Evolutionary conservation across 1,140 invertebrate species (phyloP), one percentile per base, ranked within the genome.

Genomic region (Caenorhabditis latens): DNA sequence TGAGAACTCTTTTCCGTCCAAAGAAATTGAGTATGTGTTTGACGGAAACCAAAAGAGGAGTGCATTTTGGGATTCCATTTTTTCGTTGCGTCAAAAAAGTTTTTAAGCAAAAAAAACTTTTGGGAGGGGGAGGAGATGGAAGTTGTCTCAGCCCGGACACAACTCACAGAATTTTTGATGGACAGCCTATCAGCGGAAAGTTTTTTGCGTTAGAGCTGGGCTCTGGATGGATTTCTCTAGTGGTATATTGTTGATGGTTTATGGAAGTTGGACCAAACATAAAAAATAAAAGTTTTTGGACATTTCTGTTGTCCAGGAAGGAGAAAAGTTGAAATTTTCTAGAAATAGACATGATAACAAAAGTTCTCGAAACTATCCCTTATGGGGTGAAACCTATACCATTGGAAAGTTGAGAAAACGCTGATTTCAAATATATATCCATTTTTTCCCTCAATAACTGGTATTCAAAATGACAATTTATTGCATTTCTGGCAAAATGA

Each of bases 101-200:
- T 50, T 48, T 79, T 79, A 79, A 79, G 71, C n/a, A 21, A 79
- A 79, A 79, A 79, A 79, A 48, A 43, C 40, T 50, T 79, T 79
- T n/a, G 6, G 9, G 9, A 9, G 7, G 24, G 42, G 42, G 42
- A 46, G 6, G 42, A 21, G 46, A 79, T 79, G 71, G 71, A 79
- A 50, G 43, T 71, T 71, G 71, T 50, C 71, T 50, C 61, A 32
- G 16, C 32, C 32, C 24, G 42, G 40, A 46, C 65, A 50, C 46
- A n/a, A 16, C 19, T n/a, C 16, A 14, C 42, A 43, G 8, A 19
- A 79, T 79, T 79, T 79, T 79, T 79, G 71, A 79, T 79, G 71
- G 71, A 79, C 71, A 79, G 71, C 71, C 71, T 79, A 79, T 79
- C 71, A 79, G 71, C 71, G 46, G 42, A 75, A 8, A 8, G 16